Evolutionary conservation across 2,888 invertebrate genomes (phyloP), one percentile per base, ranked within the genome.

Genomic region (Pedicia rivosa): DNA sequence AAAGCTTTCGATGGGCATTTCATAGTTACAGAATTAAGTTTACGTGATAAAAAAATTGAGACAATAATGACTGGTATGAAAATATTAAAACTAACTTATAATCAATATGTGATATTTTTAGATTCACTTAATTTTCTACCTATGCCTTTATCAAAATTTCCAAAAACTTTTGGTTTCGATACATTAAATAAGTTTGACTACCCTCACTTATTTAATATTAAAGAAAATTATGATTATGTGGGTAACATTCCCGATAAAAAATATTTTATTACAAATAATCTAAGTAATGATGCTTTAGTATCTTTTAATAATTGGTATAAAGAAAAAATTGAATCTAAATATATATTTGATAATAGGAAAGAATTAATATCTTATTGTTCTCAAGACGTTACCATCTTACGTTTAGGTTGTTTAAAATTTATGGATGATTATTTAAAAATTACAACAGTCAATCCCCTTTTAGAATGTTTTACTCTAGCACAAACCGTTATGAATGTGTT

Each of bases 151-250:
- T 38, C 35, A 31, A 32, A 38, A 6, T 44, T 45, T 34, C 39
- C 43, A 19, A 44, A 44, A 42, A 44, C 44, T 35, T 45, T 45
- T 29, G 39, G 38, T 4, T 37, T 45, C n/a, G 44, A 39, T 33
- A 41, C 44, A 40, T 29, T 44, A 26, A 43, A 41, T 38, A 47
- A 42, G 37, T 43, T 42, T 29, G 42, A 40, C 39, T 46, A 43
- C 41, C 44, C 43, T 32, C 42, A 46, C 35, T 46, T 44, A n/a
- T 49, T 48, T 41, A 48, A 47, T 40, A 47, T 43, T 25, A 30
- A 34, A 39, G 43, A 43, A 31, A 48, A 48, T 43, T 42, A 45
- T 36, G 42, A 44, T 20, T 47, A 47, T 46, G 25, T 41, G 35
- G 44, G 46, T n/a, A 36, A 38, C 16, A 41, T 47, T n/a, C 45